Evolutionary conservation across 2,113 vertebrate genomes (phyloP), one percentile per base, ranked within the genome.

Genomic region (Pteropus alecto): DNA sequence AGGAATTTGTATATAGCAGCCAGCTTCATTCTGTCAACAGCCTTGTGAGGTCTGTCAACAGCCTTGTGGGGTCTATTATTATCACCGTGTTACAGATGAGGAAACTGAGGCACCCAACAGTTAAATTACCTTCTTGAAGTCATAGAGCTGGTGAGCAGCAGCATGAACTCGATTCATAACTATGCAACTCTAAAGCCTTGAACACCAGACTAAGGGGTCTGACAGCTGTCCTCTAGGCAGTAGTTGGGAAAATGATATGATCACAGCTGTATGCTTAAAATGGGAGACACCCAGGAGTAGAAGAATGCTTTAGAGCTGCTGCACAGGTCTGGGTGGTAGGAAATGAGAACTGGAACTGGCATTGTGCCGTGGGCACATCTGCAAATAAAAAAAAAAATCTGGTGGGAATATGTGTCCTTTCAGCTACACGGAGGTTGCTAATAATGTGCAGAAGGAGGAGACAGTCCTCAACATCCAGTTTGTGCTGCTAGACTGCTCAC

Each of bases 391-490:
- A 65, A 14, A 74, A 60, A 6, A 0, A 0, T 67, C 21, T 48
- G 19, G 19, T 0, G 5, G 30, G 81, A 63, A n/a, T 26, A 2
- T 30, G 93, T 92, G 60, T 15, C 46, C 60, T 95, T 70, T 18
- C 97, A 99, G 99, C 95, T 99, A 99, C 97, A 98, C 98, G 0
- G 99, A 99, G 96, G 99, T 99, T 67, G 99, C 98, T 12, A 99
- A 99, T 96, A 99, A 99, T 0, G 98, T 99, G 30, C 99, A 99
- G 98, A 99, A 99, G 98, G 99, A 99, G 97, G 99, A 99, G 98
- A 99, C 98, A 0, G 97, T 99, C 96, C 97, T 99, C 83, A 98
- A 95, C 92, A 97, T 99, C 88, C 98, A 99, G 97, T 99, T 99
- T 41, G 99, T 99, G 92, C 67, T 99, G 95, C 98, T 99, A 93